Evolutionary conservation across 2,797 vertebrate species (phyloP).

Genomic region (Spinus pinus): DNA sequence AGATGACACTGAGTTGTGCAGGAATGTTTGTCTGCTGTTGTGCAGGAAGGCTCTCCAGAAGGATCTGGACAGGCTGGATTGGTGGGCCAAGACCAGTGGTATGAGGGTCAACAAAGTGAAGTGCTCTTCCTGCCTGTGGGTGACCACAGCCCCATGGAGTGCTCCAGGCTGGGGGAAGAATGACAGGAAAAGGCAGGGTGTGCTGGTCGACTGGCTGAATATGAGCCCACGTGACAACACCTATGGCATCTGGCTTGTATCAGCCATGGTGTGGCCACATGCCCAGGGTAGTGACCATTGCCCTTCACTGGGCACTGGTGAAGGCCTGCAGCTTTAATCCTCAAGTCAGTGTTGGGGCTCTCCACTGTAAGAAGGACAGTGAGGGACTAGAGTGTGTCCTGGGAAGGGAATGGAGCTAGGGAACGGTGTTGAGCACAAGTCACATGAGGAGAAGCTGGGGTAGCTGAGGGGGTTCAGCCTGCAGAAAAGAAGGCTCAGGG

Average conservation of each 20-base stretch:
- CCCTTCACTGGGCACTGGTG: neutral
- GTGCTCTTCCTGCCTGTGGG: fast-evolving
- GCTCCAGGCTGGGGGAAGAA: neutral
- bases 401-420: neutral
- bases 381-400: neutral
- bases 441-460: neutral
- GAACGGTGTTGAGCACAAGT: neutral
- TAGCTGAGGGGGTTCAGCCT: neutral
- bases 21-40: neutral
- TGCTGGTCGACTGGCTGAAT: neutral
- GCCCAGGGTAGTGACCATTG: neutral
- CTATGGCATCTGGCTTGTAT: neutral
- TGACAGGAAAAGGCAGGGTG: neutral
- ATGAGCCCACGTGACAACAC: neutral
- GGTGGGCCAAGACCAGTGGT: neutral
- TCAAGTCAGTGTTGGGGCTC: neutral
- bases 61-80: neutral
- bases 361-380: neutral
- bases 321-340: neutral
- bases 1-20: too few relatives aligned
- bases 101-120: neutral
- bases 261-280: neutral
- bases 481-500: neutral
- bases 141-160: neutral
- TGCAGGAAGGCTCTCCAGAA: neutral